Evolutionary conservation across 2,888 invertebrate species (phyloP).

Genomic region (Arge pagana): DNA sequence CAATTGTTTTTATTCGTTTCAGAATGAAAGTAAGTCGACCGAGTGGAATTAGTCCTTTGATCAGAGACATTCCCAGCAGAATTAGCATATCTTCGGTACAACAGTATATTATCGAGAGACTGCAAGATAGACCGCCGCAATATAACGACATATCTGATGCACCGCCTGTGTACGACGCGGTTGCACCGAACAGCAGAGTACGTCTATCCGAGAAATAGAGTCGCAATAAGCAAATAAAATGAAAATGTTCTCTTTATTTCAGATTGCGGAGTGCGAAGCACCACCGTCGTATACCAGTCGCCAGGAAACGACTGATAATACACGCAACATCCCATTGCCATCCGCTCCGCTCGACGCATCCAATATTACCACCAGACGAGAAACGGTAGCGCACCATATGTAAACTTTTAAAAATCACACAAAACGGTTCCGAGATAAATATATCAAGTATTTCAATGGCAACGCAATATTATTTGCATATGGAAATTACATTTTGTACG

Average conservation of each 20-base stretch:
- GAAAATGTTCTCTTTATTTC: too few species aligned
- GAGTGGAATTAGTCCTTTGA: background rate
- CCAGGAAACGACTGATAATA: background rate
- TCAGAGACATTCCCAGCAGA: conserved; percentile 17
- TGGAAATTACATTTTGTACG: too few species aligned
- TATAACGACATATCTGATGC: conserved; percentile 44
- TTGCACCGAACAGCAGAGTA: conserved; percentile 34
- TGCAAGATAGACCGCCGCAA: conserved; percentile 47
- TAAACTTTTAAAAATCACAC: too few species aligned
- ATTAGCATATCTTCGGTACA: conserved; percentile 37
- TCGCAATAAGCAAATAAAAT: conserved; percentile 5
- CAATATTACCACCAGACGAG: too few species aligned
- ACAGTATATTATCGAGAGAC: conserved; percentile 35
- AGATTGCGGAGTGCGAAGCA: conserved; percentile 30
- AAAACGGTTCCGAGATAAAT: too few species aligned
- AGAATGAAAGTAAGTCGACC: too few species aligned
- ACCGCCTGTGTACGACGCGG: conserved; percentile 42
- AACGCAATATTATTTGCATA: too few species aligned
- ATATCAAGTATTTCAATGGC: too few species aligned
- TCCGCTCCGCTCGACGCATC: too few species aligned
- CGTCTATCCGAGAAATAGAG: conserved; percentile 16
- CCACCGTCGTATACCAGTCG: conserved; percentile 34
- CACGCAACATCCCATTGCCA: too few species aligned
- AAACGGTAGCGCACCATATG: too few species aligned
- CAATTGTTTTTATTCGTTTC: conserved; percentile 1